A percentile compares a stretch with the other conserved stretches of the same genome.
phyloP scores from a whole-genome alignment of 2,797 vertebrate genomes.

The Protosalanx chinensis region DNA sequence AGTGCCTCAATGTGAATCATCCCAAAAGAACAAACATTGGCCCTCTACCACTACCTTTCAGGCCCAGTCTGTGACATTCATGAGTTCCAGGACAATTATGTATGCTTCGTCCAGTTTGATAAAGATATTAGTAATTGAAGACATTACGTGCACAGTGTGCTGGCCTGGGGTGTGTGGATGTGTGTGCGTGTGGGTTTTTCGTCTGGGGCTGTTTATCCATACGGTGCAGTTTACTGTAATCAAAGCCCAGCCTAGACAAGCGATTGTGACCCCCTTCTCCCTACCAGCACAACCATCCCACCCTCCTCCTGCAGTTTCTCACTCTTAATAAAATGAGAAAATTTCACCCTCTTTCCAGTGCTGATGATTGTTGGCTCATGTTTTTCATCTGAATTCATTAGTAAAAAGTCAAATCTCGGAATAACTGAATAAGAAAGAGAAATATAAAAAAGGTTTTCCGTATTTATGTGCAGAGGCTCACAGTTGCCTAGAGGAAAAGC shows the following conservation, averaged over 20 bases:
- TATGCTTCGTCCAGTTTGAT: constrained; percentile 75
- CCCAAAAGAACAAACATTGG: constrained; percentile 65
- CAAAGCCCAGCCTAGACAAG: constrained; percentile 37
- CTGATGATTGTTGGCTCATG: too few species aligned
- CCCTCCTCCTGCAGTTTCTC: constrained; percentile 6
- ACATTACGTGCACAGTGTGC: constrained; percentile 57
- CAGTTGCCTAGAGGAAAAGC: too few species aligned
- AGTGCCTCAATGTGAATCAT: constrained; percentile 61
- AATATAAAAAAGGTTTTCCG: too few species aligned
- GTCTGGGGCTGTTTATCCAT: constrained; percentile 39
- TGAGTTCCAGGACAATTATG: constrained; percentile 68
- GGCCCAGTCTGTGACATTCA: constrained; percentile 73
- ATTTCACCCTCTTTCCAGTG: constrained; percentile 5
- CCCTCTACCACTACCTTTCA: constrained; percentile 54
- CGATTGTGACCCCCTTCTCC: constrained; percentile 16
- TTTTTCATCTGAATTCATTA: too few species aligned
- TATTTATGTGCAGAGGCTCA: too few species aligned
- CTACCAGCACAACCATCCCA: neutral
- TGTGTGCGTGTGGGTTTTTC: constrained; percentile 14
- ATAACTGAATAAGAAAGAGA: neutral
- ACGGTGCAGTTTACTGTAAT: constrained; percentile 51
- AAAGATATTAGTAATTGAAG: constrained; percentile 79
- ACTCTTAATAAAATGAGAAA: neutral
- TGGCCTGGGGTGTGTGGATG: constrained; percentile 53
- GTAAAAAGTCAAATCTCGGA: neutral